A percentile compares a stretch with the other conserved stretches of the same genome.
Evolutionary conservation across 2,797 vertebrate genomes (phyloP).

Genomic region (Brachyalestes nurse): DNA sequence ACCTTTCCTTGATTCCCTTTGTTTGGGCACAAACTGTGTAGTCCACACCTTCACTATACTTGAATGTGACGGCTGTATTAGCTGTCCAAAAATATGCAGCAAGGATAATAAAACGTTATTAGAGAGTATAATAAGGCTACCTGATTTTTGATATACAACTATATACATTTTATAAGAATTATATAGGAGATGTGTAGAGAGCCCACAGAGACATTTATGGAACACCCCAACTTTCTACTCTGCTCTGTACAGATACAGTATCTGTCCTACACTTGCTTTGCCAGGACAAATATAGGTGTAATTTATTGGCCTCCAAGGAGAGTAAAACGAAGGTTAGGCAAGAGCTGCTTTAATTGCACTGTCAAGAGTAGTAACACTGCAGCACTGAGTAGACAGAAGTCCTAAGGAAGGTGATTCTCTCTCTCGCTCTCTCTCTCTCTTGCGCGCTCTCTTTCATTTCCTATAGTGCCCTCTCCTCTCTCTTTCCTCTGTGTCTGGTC

Average conservation of each 20-base stretch:
- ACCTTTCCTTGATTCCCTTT: background rate
- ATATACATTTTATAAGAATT: background rate
- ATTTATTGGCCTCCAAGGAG: slow-evolving; percentile 79
- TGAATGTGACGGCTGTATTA: background rate
- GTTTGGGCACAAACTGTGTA: background rate
- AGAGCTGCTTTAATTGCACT: slow-evolving; percentile 78
- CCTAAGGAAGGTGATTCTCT: slow-evolving; percentile 40
- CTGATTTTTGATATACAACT: background rate
- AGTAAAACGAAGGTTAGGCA: slow-evolving; percentile 79
- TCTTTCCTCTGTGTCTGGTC: background rate
- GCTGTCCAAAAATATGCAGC: background rate
- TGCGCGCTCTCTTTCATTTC: slow-evolving; percentile 1
- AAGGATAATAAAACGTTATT: background rate
- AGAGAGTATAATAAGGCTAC: background rate
- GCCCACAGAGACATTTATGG: background rate
- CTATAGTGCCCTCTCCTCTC: slow-evolving; percentile 1
- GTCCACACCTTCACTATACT: background rate
- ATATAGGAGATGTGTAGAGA: background rate
- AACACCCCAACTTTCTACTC: background rate
- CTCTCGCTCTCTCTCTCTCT: background rate
- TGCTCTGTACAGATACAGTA: background rate
- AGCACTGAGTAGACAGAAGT: slow-evolving; percentile 59
- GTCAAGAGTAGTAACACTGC: slow-evolving; percentile 70
- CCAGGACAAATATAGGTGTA: slow-evolving; percentile 73
- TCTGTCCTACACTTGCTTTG: background rate